Base-by-base conservation (phyloP, 2,797 vertebrate genomes). In the Clarias fuscus region DNA sequence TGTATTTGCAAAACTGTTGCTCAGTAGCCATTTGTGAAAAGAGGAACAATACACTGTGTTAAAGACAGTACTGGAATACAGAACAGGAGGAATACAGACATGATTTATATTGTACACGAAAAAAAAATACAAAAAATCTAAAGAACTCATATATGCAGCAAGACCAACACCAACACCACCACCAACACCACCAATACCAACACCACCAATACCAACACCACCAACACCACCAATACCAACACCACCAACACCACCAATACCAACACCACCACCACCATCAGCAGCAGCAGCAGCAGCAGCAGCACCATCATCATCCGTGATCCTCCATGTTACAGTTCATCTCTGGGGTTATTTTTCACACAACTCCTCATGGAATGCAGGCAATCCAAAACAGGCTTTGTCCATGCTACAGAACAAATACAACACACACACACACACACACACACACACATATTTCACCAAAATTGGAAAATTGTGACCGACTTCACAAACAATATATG, bases 291-390 rank as follows among this genome's bases (percentile, higher is more conserved):
- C 72, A 30, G 1, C n/a, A 78, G 2, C 58, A 80, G 1, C 61
- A 43, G 1, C n/a, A 56, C 15, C 81, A 70, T 24, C 53, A 37
- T 43, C 37, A 37, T 37, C 13, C 5, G 33, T 27, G 33, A 71
- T n/a, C n/a, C 15, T 84, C 58, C 18, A 22, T 37, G 30, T 88
- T 73, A 88, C 59, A 88, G n/a, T 20, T 88, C 87, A 70, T 81
- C 84, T 79, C 37, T 86, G 27, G 56, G 56, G 24, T 56, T 59
- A 2, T 64, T 59, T 78, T 82, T 71, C 2, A 86, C 73, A 58
- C 84, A 88, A 53, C 48, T 37, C 7, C 33, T 88, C 4, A 88
- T 56, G 30, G 80, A 68, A 33, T 58, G 3, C 11, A 88, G 73
- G 62, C 87, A 88, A 24, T 80, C 73, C 58, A 83, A 53, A 24